Evolutionary conservation across 2,888 invertebrate genomes (phyloP), one percentile per base, ranked within the genome.

Genomic region (Nomada ferruginata): DNA sequence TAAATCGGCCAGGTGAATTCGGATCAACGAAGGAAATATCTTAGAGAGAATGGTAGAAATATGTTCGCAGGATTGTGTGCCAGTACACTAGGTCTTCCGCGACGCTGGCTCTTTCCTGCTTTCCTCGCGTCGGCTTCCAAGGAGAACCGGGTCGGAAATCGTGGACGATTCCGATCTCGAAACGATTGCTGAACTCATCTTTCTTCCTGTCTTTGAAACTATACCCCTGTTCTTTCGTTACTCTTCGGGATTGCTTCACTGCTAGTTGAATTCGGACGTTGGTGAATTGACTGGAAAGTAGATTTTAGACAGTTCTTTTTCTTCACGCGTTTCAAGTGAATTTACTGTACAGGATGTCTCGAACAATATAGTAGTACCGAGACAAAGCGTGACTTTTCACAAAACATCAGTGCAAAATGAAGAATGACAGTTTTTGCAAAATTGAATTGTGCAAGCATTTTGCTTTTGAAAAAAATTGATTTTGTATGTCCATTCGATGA

Each of bases 21-120:
- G 65, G 7, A 29, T 72, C 61, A 42, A 61, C 71, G 50, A 68
- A 55, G 71, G 26, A 65, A 61, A 26, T 29, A 63, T 65, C 42
- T 50, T 13, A 55, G 53, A 60, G 80, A 20, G 53, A 55, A 61
- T 69, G 52, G 44, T 82, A 36, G 63, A 71, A 55, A 65, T 20
- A 64, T 26, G 55, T 52, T 50, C 53, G 20, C 57, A 47, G 29
- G 29, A 74, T 71, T 36, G 74, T 63, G 80, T 73, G 63, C 53
- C 80, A 42, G 84, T 71, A 66, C 75, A 66, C 75, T 73, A 86
- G 75, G 85, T 86, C 86, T 87, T 86, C 87, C 86, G 74, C 73
- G 71, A 80, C 59, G 50, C 69, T 74, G 55, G 57, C 60, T 69
- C 61, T 73, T 42, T 61, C 23, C 61, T 79, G 52, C 65, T 75